Evolutionary conservation across 2,113 vertebrate genomes (phyloP).

Genomic region (Chionomys nivalis): DNA sequence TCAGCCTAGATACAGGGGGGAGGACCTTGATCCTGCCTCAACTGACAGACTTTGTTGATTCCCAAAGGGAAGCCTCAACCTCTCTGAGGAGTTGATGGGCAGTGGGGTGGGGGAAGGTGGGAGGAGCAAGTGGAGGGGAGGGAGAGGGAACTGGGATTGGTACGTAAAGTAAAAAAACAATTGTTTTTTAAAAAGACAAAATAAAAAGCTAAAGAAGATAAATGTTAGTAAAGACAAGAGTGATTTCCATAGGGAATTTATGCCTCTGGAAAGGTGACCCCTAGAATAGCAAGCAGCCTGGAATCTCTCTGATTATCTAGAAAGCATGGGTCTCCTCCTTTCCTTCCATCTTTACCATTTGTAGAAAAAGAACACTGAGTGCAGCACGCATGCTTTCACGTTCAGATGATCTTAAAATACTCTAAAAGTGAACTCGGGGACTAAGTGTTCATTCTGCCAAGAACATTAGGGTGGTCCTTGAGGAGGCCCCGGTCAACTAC

Average conservation of each 20-base stretch:
- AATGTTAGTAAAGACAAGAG: constrained; percentile 4
- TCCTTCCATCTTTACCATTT: background rate
- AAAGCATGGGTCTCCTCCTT: background rate
- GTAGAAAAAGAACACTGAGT: background rate
- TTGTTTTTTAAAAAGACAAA: background rate
- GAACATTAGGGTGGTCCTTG: background rate
- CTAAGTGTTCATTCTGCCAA: background rate
- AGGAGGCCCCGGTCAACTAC: background rate
- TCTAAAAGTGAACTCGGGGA: background rate
- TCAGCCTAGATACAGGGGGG: too few relatives aligned
- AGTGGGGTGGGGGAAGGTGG: too few relatives aligned
- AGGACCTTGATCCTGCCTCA: too few relatives aligned
- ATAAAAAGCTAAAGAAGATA: background rate
- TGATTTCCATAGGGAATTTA: constrained; percentile 37
- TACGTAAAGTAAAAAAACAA: too few relatives aligned
- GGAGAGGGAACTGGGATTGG: too few relatives aligned
- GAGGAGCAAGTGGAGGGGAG: too few relatives aligned
- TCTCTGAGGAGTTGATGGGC: too few relatives aligned
- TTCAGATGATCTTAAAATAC: background rate
- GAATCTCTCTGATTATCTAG: background rate
- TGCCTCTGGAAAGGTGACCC: background rate
- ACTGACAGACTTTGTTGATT: too few relatives aligned
- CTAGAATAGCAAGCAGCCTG: background rate
- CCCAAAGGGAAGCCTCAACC: too few relatives aligned
- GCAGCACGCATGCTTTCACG: background rate